Conservation (phyloP, 2,113 vertebrate genomes). For the Pseudopodoces humilis region DNA sequence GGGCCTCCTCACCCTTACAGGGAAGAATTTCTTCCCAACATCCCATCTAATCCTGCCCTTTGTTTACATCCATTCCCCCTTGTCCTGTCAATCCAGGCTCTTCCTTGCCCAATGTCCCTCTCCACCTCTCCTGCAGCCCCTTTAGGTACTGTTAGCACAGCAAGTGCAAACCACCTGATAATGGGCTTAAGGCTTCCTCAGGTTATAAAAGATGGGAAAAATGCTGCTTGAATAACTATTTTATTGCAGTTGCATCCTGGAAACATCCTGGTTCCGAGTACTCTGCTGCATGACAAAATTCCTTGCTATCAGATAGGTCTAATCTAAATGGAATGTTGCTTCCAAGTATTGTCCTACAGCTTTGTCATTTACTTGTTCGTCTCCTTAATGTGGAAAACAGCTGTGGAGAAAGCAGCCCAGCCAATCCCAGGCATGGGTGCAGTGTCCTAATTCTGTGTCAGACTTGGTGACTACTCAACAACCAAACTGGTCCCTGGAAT, state of each 20-base stretch:
- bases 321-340: not conserved
- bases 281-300: not conserved
- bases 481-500: not conserved
- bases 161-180: not conserved
- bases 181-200: not conserved
- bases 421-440: not conserved
- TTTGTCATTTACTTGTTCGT: not conserved
- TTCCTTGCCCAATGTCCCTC: not conserved
- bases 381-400: not conserved
- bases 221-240: not conserved
- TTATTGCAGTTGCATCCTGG: not conserved
- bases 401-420: not conserved
- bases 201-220: not conserved
- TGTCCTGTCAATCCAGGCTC: not conserved
- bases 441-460: not conserved
- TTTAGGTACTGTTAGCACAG: not conserved
- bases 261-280: not conserved
- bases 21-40: not conserved
- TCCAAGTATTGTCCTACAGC: conserved; percentile 54
- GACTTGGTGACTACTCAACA: not conserved
- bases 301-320: not conserved
- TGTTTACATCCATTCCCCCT: not conserved
- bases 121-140: not conserved
- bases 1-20: not conserved
- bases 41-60: not conserved